Evolutionary conservation across 2,888 invertebrate species (phyloP), one percentile per base, ranked within the genome.

Genomic region (Ophonus ardosiacus): DNA sequence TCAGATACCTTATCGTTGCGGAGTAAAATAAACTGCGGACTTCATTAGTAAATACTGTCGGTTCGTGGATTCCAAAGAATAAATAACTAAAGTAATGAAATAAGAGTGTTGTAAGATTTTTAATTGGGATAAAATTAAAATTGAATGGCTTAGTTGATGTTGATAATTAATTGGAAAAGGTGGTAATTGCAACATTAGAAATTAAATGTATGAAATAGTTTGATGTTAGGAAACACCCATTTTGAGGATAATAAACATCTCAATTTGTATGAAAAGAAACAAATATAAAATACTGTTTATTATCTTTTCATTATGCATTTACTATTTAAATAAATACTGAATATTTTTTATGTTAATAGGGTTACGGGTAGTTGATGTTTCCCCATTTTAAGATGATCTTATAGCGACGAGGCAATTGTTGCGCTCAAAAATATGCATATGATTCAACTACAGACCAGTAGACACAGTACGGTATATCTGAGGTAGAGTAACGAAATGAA

Each of bases 1-100:
- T 43, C 71, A 74, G 43, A 74, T 74, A 74, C 13, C 18, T 74
- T 74, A 74, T 74, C 71, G 71, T 38, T 10, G 43, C 21, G 17
- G 63, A 68, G 68, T n/a, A 24, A 74, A 43, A 74, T 74, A 74
- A 74, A 43, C 15, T 31, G 68, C 24, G 31, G 68, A 40, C 31
- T 68, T 63, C 63, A 63, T 63, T 63, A 24, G 63, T 21, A 21
- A 63, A 24, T 63, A 24, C 24, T 21, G 63, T 63, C 63, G 21
- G 63, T 63, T 63, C 0, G 63, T 63, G 13, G 63, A 18, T 18
- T 63, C 43, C 43, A 13, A 51, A 51, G 10, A 51, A 51, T 51
- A 51, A 51, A 51, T 51, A 43, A 43, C 43, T 43, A 51, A 51
- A 51, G 43, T 51, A 51, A 51, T 51, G 43, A 51, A 51, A 51